Conservation (phyloP, 2,888 invertebrate species). For the Fabriciana adippe region DNA sequence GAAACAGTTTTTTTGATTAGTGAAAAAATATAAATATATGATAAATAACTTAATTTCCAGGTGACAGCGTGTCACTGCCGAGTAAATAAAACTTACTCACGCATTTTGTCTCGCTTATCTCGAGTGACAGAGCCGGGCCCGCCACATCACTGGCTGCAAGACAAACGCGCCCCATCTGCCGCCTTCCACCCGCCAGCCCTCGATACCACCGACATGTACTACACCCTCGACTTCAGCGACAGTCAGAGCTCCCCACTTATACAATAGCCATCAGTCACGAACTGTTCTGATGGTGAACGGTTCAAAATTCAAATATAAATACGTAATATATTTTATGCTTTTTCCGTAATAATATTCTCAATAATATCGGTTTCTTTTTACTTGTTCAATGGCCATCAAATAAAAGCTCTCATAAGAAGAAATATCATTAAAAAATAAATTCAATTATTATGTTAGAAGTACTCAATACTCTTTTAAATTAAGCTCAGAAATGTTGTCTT, state of each 20-base stretch:
- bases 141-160: conserved; percentile 83
- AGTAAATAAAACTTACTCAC: conserved; percentile 88
- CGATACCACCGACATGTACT: conserved; percentile 88
- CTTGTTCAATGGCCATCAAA: too few species aligned
- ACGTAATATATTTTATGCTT: not conserved
- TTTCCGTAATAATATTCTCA: not conserved
- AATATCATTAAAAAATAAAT: too few species aligned
- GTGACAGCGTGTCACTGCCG: conserved; percentile 90
- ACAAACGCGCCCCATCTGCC: conserved; percentile 70
- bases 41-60: conserved; percentile 63
- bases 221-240: conserved; percentile 89
- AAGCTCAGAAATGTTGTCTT: too few species aligned
- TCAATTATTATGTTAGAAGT: too few species aligned
- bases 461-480: too few species aligned
- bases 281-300: conserved; percentile 78
- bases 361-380: not conserved
- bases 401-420: too few species aligned
- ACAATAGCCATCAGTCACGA: conserved; percentile 83
- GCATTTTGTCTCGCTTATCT: conserved; percentile 81
- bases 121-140: conserved; percentile 65
- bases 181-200: conserved; percentile 68
- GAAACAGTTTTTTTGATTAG: too few species aligned
- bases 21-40: too few species aligned
- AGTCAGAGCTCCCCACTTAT: conserved; percentile 89
- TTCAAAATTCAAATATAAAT: conserved; percentile 72